Evolutionary conservation across 1,140 invertebrate genomes (phyloP).

Genomic region (Pogonognathellus flavescens): DNA sequence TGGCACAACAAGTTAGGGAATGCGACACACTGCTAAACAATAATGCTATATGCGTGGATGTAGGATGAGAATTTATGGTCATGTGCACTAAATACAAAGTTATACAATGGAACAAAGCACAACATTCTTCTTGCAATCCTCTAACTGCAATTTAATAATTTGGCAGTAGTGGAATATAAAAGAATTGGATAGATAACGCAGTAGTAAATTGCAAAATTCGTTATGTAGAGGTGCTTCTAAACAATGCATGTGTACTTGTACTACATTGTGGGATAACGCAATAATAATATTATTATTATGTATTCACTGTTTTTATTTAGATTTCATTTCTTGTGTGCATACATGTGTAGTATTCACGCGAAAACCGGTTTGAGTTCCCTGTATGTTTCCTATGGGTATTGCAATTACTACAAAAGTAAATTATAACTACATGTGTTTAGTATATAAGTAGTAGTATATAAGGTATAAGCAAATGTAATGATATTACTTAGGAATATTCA

Average conservation of each 20-base stretch:
- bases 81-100: not conserved
- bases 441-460: not conserved
- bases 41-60: not conserved
- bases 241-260: not conserved
- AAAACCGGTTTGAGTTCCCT: not conserved
- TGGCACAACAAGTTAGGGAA: not conserved
- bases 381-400: not conserved
- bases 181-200: not conserved
- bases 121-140: constrained; percentile 9
- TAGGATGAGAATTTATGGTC: constrained; percentile 40
- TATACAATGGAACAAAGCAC: not conserved
- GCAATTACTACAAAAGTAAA: not conserved
- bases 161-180: not conserved
- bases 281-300: not conserved
- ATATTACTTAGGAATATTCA: not conserved
- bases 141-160: constrained; percentile 7
- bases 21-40: not conserved
- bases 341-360: not conserved
- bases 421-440: not conserved
- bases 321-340: not conserved
- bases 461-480: too few species aligned
- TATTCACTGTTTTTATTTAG: constrained; percentile 34
- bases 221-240: not conserved
- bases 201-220: not conserved
- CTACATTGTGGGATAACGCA: too few species aligned